Evolutionary conservation across 2,113 vertebrate genomes (phyloP).

Genomic region (Balaeniceps rex): DNA sequence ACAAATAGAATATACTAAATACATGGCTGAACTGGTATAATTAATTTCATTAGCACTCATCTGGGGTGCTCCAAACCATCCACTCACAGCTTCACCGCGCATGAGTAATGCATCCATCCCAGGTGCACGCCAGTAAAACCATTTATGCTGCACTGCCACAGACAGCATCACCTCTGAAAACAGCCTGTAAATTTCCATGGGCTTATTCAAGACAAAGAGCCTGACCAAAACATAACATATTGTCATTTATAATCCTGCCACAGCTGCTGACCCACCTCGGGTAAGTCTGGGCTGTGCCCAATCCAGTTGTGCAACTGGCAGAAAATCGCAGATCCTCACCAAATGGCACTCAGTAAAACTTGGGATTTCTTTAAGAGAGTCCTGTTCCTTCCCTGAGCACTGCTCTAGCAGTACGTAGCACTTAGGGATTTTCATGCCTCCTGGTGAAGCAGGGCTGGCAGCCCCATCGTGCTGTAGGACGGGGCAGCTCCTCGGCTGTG

Average conservation of each 20-base stretch:
- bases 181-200: neutral
- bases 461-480: accelerated
- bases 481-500: neutral
- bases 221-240: accelerated
- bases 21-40: neutral
- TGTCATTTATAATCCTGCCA: neutral
- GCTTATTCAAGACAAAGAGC: neutral
- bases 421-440: neutral
- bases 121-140: neutral
- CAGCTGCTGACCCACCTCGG: neutral
- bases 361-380: neutral
- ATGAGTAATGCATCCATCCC: neutral
- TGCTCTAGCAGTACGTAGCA: neutral
- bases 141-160: accelerated
- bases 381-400: accelerated
- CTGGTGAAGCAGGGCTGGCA: neutral
- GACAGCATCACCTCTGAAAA: neutral
- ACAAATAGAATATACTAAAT: neutral
- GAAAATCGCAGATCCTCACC: accelerated
- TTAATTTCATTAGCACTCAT: neutral
- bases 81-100: accelerated
- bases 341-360: accelerated
- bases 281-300: neutral
- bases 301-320: neutral
- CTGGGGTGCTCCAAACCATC: neutral